These are phyloP conservation scores for Notodonta dromedarius DNA, from an alignment of 2,888 invertebrate species.

Conservation along the genomic window DNA sequence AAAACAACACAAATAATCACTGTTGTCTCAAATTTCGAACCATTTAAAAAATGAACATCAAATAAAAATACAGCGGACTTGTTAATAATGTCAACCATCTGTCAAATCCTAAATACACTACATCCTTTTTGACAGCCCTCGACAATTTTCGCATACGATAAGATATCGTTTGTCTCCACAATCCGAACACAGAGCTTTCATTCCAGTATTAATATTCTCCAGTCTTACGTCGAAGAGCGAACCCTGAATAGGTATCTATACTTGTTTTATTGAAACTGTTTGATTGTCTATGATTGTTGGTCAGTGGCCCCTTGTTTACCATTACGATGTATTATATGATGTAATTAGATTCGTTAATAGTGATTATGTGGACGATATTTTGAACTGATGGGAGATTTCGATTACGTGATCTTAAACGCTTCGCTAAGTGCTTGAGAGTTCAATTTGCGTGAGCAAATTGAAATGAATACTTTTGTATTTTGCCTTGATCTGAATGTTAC, in stretches of 20 bases:
- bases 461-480: no score
- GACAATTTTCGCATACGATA: constrained; percentile 42
- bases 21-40: no score
- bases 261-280: constrained; percentile 52
- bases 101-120: constrained; percentile 4
- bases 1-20: not conserved
- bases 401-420: not conserved
- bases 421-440: no score
- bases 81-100: not conserved
- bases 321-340: constrained; percentile 7
- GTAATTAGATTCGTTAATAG: constrained; percentile 6
- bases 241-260: constrained; percentile 36
- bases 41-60: not conserved
- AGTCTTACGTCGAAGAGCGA: constrained; percentile 55
- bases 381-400: not conserved
- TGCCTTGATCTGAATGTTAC: no score
- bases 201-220: constrained; percentile 73
- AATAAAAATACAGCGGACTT: not conserved
- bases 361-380: not conserved
- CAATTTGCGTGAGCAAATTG: no score
- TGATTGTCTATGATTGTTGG: constrained; percentile 28
- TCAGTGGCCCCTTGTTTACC: constrained; percentile 24
- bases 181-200: constrained; percentile 51
- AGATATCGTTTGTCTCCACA: constrained; percentile 40
- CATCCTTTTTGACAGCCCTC: constrained; percentile 12